Evolutionary conservation across 2,888 invertebrate genomes (phyloP), one percentile per base, ranked within the genome.

Genomic region (Carterocephalus palaemon): DNA sequence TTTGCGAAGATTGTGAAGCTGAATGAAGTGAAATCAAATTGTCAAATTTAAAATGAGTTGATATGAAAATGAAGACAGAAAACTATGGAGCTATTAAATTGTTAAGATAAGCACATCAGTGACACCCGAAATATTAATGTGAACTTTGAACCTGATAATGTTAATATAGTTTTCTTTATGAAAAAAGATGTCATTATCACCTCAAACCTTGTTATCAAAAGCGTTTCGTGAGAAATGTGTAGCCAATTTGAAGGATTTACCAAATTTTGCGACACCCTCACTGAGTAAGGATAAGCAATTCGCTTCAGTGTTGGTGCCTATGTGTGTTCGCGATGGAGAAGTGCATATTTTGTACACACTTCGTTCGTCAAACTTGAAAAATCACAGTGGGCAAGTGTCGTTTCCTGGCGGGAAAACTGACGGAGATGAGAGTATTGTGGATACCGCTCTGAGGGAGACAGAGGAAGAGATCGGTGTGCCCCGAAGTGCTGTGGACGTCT

Each of bases 381-480:
- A 88, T 2, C 95, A 96, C 66, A 89, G 91, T 46, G 93, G 95
- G 0, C 95, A 97, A 80, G 94, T 96, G 7, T 94, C 95, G 4
- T 96, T 95, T 79, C 97, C 93, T 41, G 97, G 93, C 52, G 97
- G 94, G 0, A 93, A 92, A 82, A 84, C 88, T 43, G 95, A 95
- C 51, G 84, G 86, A 1, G 91, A 92, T 53, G 79, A 81, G 56
- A 89, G 84, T 52, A 81, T 89, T 3, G 81, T 90, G 20, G 89
- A 92, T 6, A 94, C 97, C 5, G 96, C 96, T 0, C 60, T 96
- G 1, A 85, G 97, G 38, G 97, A 97, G 85, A 94, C 96, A 0
- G 89, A 93, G 66, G 97, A 98, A 76, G 97, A 98, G 75, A 88
- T 97, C 3, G 94, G 95, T 0, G 84, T 97, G 13, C 67, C 86